Evolutionary conservation across 2,888 invertebrate genomes (phyloP), one percentile per base, ranked within the genome.

Genomic region (Limnephilus auricula): DNA sequence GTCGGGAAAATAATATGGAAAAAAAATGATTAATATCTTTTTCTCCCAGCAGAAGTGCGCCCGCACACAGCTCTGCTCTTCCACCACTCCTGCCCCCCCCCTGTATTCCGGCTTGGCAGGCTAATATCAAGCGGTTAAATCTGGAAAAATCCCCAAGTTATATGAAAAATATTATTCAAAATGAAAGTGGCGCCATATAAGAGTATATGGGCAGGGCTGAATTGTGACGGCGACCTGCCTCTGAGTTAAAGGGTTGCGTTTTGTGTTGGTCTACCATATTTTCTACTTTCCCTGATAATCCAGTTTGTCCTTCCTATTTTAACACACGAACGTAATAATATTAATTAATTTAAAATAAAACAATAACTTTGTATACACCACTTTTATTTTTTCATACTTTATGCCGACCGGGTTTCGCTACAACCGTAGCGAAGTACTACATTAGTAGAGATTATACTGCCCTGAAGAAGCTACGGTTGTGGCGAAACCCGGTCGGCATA

Each of bases 131-230:
- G 87, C 85, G 50, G 91, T 91, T 92, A 92, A 92, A 92, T 92
- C 92, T 92, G 92, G 91, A 92, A 92, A 92, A 92, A 92, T 92
- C 92, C 90, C 89, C 89, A 92, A 92, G 92, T 91, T 91, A 92
- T 92, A 92, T 89, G 90, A 92, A 92, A 92, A 92, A 92, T 92
- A 92, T 90, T 90, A 92, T 92, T 92, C 92, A 92, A 92, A 91
- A 92, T 92, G 92, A 92, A 92, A 90, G 90, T 91, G 91, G 92
- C 91, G 92, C 92, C 91, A 89, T 90, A 89, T 92, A 92, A 90
- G 91, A 92, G 92, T 92, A 90, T 89, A 90, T 92, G 79, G 45
- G 89, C 37, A 18, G 50, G 90, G 90, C 45, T 12, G 90, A 40
- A 65, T 32, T n/a, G 65, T 65, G 6, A 9, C 6, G 50, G 50